Percentiles rank a stretch among this genome's conserved stretches.
Evolutionary conservation across 2,113 vertebrate species (phyloP).

Genomic region (Tachuris rubrigastra): DNA sequence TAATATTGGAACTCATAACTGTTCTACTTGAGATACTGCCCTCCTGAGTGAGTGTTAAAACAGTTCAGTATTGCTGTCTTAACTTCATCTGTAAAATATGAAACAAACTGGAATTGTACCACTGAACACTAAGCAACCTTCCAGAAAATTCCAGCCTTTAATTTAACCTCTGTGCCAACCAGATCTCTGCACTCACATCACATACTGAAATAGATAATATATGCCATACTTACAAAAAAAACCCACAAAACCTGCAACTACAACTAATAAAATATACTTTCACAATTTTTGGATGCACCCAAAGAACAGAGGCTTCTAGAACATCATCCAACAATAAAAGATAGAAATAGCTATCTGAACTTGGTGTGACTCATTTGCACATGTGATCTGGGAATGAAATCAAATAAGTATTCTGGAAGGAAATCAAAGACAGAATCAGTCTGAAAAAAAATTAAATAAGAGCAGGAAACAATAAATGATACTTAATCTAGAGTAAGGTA

Average conservation of each 20-base stretch:
- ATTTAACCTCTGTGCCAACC: background rate
- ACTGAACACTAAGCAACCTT: background rate
- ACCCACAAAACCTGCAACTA: background rate
- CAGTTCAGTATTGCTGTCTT: background rate
- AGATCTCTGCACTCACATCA: background rate
- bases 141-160: background rate
- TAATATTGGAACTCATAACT: background rate
- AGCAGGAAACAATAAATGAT: conserved; percentile 1
- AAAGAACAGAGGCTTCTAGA: background rate
- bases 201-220: background rate
- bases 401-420: background rate
- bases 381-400: background rate
- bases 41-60: background rate
- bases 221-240: background rate
- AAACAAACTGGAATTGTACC: background rate
- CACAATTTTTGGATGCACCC: background rate
- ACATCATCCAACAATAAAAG: background rate
- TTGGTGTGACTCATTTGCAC: background rate
- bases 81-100: conserved; percentile 26
- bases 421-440: background rate
- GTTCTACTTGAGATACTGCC: background rate
- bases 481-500: background rate
- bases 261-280: background rate
- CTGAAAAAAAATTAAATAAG: background rate
- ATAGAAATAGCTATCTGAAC: background rate